A percentile compares a stretch with the other conserved stretches of the same genome.
Conservation (phyloP, 2,113 vertebrate species). For the Sphyrna mokarran region DNA sequence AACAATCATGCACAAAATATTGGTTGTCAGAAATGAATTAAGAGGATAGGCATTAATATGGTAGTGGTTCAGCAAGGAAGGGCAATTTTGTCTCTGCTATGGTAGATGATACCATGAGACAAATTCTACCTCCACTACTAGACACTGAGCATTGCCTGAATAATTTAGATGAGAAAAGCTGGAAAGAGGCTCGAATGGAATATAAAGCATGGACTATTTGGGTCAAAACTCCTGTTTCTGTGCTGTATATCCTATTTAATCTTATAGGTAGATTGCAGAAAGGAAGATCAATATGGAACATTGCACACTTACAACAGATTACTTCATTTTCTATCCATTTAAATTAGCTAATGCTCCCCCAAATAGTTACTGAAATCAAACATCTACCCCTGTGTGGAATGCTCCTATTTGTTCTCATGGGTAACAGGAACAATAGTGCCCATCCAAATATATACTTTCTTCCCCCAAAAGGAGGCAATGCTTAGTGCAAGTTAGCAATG, state of each 20-base stretch:
- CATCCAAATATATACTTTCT: not conserved
- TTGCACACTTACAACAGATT: not conserved
- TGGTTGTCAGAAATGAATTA: not conserved
- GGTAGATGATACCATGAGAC: not conserved
- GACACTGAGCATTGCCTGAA: not conserved
- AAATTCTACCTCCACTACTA: not conserved
- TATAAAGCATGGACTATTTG: not conserved
- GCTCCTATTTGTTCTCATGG: not conserved
- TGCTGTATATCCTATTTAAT: not conserved
- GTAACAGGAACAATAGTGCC: not conserved
- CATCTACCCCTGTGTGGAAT: not conserved
- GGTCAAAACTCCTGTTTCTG: not conserved
- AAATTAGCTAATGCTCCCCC: not conserved
- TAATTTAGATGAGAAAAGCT: not conserved
- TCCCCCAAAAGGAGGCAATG: not conserved
- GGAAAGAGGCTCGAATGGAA: not conserved
- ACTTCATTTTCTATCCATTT: not conserved
- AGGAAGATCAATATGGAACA: not conserved
- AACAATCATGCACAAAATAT: not conserved
- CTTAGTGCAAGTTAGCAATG: not conserved
- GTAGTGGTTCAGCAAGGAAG: not conserved
- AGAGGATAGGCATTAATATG: not conserved
- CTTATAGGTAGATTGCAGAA: not conserved
- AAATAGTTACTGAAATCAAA: not conserved
- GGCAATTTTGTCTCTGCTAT: not conserved